These are phyloP conservation scores for Enteromius radiatus DNA, from an alignment of 2,797 vertebrate species.

Conservation along the genomic window DNA sequence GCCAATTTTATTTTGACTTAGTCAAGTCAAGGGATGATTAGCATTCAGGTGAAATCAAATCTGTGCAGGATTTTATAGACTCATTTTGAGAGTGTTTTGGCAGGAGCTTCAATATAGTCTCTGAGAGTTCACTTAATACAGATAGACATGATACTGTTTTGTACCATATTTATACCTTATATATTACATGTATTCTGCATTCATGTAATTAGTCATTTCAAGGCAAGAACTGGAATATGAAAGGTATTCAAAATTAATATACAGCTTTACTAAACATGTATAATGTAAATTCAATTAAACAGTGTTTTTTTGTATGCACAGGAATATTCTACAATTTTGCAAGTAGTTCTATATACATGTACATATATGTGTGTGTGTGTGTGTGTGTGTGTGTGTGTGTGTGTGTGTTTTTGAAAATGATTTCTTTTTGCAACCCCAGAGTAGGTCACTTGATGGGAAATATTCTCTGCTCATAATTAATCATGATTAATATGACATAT, in stretches of 20 bases:
- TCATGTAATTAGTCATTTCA: not conserved
- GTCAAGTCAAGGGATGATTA: constrained; percentile 17
- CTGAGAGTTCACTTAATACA: not conserved
- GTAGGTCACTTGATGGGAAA: not conserved
- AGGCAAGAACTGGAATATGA: not conserved
- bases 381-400: too few species aligned
- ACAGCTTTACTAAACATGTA: not conserved
- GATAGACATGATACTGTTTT: not conserved
- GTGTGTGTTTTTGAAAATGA: not conserved
- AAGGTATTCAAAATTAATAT: not conserved
- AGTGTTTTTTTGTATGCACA: not conserved
- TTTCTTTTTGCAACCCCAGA: not conserved
- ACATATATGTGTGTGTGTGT: too few species aligned
- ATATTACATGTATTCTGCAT: not conserved
- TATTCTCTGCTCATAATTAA: constrained; percentile 9
- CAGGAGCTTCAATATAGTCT: not conserved
- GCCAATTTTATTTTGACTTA: not conserved
- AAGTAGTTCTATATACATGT: not conserved
- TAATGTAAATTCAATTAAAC: not conserved
- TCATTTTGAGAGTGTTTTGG: constrained; percentile 1
- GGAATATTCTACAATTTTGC: not conserved
- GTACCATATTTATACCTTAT: not conserved
- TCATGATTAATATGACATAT: not conserved
- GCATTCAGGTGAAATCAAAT: constrained; percentile 29
- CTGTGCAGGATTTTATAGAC: not conserved